phyloP scores from a whole-genome alignment of 2,888 invertebrate genomes.

The Archaeoteleia sp. region DNA sequence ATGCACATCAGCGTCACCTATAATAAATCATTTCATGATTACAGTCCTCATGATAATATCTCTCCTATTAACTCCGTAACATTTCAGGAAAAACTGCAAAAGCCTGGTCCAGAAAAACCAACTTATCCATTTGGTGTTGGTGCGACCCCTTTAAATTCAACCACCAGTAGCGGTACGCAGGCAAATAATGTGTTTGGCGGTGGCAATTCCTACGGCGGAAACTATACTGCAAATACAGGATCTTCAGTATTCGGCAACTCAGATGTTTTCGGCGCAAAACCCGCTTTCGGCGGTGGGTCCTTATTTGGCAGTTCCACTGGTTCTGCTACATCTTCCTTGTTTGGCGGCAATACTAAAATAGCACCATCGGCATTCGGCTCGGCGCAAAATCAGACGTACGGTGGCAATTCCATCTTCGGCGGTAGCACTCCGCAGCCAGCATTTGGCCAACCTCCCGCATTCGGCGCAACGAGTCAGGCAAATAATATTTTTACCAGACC shows the following conservation, averaged over 20 bases:
- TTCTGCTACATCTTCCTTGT: conserved; percentile 56
- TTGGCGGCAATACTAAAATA: conserved; percentile 57
- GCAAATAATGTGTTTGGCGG: conserved; percentile 57
- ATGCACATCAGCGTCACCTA: no score
- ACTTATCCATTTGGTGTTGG: conserved; percentile 56
- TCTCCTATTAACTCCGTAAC: no score
- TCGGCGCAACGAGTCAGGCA: conserved; percentile 54
- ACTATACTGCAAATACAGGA: conserved; percentile 50
- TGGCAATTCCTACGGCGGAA: conserved; percentile 58
- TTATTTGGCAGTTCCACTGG: conserved; percentile 58
- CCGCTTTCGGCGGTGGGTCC: conserved; percentile 62
- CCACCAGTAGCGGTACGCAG: conserved; percentile 40
- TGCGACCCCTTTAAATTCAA: conserved; percentile 17
- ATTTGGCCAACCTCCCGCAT: conserved; percentile 61
- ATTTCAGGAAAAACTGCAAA: conserved; percentile 63
- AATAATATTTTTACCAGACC: conserved; percentile 60
- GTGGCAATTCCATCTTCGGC: conserved; percentile 59
- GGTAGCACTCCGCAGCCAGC: conserved; percentile 54
- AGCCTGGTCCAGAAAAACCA: conserved; percentile 52
- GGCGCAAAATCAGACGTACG: conserved; percentile 57
- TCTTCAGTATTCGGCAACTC: conserved; percentile 60
- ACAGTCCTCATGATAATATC: no score
- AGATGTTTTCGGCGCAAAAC: conserved; percentile 64
- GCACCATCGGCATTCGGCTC: conserved; percentile 56
- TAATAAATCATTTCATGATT: no score